Conservation (phyloP, 2,888 invertebrate genomes). For the Macropis europaea region DNA sequence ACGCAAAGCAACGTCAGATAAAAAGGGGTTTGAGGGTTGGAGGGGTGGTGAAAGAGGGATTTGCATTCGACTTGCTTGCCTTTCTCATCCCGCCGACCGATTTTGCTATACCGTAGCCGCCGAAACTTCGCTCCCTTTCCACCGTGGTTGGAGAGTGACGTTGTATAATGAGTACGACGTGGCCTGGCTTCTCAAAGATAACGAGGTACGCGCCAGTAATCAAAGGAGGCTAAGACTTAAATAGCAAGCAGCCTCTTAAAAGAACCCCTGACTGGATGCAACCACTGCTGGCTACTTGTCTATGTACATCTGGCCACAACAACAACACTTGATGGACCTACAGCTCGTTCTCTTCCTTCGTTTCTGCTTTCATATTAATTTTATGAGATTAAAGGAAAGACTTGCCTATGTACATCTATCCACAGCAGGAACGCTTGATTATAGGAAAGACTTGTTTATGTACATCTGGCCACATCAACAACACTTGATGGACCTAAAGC, state of each 20-base stretch:
- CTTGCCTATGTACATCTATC: no score
- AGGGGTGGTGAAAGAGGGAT: not conserved
- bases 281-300: constrained; percentile 3
- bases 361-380: no score
- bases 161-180: constrained; percentile 40
- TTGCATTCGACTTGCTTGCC: not conserved
- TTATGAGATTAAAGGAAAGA: no score
- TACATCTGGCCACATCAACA: no score
- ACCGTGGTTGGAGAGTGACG: constrained; percentile 7
- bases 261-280: constrained; percentile 37
- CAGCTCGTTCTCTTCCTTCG: not conserved
- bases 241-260: constrained; percentile 52
- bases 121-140: constrained; percentile 14
- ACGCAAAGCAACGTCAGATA: not conserved
- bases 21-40: not conserved
- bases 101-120: constrained; percentile 5
- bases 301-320: constrained; percentile 18
- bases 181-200: constrained; percentile 59
- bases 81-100: constrained; percentile 29
- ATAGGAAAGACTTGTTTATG: no score
- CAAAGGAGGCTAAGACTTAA: constrained; percentile 60
- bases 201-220: constrained; percentile 66
- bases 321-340: constrained; percentile 7
- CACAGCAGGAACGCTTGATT: no score
- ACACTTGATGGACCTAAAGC: no score